phyloP scores from a whole-genome alignment of 2,888 invertebrate species.

The Notocelia uddmanniana region DNA sequence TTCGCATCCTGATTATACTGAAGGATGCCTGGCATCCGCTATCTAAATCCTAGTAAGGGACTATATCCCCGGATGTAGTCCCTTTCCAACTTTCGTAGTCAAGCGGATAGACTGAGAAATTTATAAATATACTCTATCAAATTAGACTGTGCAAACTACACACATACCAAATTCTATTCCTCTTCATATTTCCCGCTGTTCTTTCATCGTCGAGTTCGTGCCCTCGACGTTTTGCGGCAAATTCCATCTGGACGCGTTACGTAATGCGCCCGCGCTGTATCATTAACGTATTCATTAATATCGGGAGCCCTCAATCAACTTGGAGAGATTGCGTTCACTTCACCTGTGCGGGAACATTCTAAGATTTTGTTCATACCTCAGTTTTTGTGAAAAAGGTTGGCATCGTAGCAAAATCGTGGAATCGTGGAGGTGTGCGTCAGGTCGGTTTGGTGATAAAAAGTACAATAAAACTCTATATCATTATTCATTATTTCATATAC shows the following conservation, averaged over 20 bases:
- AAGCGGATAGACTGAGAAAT: no score
- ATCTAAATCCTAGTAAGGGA: no score
- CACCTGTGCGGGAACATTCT: slow-evolving; percentile 14
- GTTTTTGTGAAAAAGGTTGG: slow-evolving; percentile 12
- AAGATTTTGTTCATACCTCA: neutral
- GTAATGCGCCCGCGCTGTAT: slow-evolving; percentile 30
- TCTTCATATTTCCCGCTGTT: slow-evolving; percentile 1
- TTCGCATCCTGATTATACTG: no score
- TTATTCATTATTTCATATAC: no score
- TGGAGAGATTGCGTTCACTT: slow-evolving; percentile 17
- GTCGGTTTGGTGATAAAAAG: neutral
- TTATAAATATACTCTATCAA: no score
- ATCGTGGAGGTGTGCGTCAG: neutral
- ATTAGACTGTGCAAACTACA: no score
- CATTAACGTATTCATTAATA: slow-evolving; percentile 44
- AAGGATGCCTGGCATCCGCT: no score
- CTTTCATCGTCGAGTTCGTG: slow-evolving; percentile 14
- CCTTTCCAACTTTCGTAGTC: no score
- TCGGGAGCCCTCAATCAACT: slow-evolving; percentile 35
- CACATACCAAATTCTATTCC: neutral
- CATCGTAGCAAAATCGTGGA: no score
- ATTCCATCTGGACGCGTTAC: slow-evolving; percentile 37
- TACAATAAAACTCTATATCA: no score
- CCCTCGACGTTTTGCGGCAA: slow-evolving; percentile 41
- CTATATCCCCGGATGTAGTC: no score